phyloP scores from a whole-genome alignment of 2,888 invertebrate genomes.

The Thera obeliscata region DNA sequence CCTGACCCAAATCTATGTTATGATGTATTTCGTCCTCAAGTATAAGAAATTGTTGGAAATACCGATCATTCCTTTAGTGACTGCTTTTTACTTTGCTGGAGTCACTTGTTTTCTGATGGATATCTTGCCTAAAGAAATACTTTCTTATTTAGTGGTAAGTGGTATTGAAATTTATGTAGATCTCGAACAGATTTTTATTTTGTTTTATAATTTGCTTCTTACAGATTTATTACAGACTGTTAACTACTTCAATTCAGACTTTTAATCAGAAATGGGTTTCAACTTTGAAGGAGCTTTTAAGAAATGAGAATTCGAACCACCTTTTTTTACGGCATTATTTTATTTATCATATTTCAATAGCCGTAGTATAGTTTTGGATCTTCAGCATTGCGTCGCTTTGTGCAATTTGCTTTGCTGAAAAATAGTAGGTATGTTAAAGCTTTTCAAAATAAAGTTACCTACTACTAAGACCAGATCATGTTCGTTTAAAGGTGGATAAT shows the following conservation, averaged over 20 bases:
- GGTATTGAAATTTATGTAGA: not conserved
- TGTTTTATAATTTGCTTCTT: constrained; percentile 16
- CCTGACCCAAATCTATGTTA: constrained; percentile 88
- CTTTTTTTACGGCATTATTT: too few species aligned
- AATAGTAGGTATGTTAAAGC: too few species aligned
- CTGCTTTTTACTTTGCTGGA: constrained; percentile 61
- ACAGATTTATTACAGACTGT: not conserved
- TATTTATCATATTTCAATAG: too few species aligned
- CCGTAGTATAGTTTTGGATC: too few species aligned
- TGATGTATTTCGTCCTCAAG: constrained; percentile 89
- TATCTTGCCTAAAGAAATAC: constrained; percentile 72
- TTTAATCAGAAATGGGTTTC: not conserved
- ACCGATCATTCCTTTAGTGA: constrained; percentile 54
- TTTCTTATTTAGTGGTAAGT: constrained; percentile 88
- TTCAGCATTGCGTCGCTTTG: too few species aligned
- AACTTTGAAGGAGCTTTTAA: not conserved
- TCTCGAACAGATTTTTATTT: not conserved
- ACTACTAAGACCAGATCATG: too few species aligned
- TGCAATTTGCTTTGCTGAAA: too few species aligned
- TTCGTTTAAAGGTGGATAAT: too few species aligned
- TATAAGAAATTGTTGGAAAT: constrained; percentile 85
- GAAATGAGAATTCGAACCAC: not conserved
- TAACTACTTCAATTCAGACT: too few species aligned
- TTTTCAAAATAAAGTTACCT: too few species aligned
- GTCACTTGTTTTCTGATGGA: constrained; percentile 59